phyloP scores from a whole-genome alignment of 2,888 invertebrate genomes.

The Phragmatobia fuliginosa region DNA sequence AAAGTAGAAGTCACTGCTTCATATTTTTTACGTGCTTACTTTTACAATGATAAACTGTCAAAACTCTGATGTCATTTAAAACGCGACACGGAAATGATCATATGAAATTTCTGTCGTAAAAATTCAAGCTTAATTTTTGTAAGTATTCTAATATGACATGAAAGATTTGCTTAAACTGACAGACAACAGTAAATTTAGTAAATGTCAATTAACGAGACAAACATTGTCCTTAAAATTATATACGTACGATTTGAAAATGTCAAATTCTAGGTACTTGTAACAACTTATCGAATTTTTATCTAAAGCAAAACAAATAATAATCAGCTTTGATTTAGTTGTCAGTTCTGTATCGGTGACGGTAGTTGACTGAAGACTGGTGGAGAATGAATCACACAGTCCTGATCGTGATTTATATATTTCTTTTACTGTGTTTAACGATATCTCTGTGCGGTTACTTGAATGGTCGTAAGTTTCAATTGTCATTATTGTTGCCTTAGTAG shows the following conservation, averaged over 20 bases:
- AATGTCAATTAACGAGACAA: not conserved
- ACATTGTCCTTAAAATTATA: not conserved
- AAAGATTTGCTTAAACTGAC: too few relatives aligned
- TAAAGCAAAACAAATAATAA: not conserved
- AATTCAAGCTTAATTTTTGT: too few relatives aligned
- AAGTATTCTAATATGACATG: too few relatives aligned
- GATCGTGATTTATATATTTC: not conserved
- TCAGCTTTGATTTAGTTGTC: conserved; percentile 11
- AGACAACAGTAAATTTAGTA: too few relatives aligned
- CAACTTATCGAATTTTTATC: conserved; percentile 7
- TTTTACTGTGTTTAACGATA: not conserved
- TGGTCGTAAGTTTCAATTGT: not conserved
- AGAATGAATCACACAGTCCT: not conserved
- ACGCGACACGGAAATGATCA: too few relatives aligned
- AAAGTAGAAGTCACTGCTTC: too few relatives aligned
- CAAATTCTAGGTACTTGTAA: not conserved
- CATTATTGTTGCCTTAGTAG: not conserved
- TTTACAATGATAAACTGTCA: too few relatives aligned
- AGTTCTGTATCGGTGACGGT: not conserved
- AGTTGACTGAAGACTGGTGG: not conserved
- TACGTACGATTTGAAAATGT: not conserved
- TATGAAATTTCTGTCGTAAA: too few relatives aligned
- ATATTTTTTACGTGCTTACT: too few relatives aligned
- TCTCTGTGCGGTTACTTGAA: conserved; percentile 6
- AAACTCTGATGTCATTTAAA: too few relatives aligned